Evolutionary conservation across 1,140 invertebrate genomes (phyloP).

Genomic region (Lepidurus apus): DNA sequence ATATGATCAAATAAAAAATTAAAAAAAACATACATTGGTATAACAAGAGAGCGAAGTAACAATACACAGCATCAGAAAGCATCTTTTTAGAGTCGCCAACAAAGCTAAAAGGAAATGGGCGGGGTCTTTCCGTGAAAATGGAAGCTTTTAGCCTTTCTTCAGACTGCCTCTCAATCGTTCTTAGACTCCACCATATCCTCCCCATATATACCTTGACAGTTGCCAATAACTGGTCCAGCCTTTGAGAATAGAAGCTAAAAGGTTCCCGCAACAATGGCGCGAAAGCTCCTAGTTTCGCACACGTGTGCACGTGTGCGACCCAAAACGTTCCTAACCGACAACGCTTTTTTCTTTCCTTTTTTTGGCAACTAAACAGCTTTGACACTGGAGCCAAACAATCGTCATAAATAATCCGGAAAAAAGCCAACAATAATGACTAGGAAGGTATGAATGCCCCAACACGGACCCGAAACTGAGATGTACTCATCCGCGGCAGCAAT

Average conservation of each 20-base stretch:
- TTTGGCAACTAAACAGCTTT: neutral
- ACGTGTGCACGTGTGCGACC: constrained; percentile 1
- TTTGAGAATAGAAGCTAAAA: neutral
- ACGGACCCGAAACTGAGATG: neutral
- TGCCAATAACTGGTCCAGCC: neutral
- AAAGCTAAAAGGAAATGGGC: constrained; percentile 1
- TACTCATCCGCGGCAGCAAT: neutral
- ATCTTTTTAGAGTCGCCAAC: neutral
- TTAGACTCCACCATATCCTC: neutral
- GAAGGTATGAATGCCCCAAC: neutral
- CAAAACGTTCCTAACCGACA: neutral
- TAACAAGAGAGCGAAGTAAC: constrained; percentile 2
- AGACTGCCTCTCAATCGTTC: neutral
- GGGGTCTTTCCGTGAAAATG: constrained; percentile 9
- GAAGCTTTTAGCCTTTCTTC: constrained; percentile 15
- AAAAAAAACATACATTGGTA: neutral
- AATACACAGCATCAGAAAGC: constrained; percentile 6
- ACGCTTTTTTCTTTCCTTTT: neutral
- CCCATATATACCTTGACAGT: neutral
- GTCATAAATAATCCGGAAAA: constrained; percentile 7
- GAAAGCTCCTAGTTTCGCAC: neutral
- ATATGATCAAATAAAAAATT: neutral
- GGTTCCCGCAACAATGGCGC: neutral
- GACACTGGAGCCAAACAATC: neutral
- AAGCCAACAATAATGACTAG: neutral